Percentiles rank a stretch among this genome's conserved stretches.
phyloP scores from a whole-genome alignment of 2,113 vertebrate species.

The Alectura lathami region DNA sequence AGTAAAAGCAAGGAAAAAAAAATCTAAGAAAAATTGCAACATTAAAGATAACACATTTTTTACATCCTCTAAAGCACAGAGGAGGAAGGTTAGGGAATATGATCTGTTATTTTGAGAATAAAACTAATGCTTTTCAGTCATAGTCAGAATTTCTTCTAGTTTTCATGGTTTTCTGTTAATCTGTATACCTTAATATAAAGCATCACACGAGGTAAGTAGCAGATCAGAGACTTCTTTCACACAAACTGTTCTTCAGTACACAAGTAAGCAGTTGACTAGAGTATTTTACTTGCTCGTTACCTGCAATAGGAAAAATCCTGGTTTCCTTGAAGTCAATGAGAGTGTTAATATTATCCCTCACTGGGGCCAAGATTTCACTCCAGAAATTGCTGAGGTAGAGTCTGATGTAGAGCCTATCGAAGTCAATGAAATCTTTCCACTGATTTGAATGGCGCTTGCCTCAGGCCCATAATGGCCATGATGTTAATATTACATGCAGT shows the following conservation, averaged over 20 bases:
- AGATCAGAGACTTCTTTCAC: neutral
- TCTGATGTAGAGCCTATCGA: neutral
- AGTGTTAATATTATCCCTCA: neutral
- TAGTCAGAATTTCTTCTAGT: neutral
- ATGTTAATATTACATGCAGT: neutral
- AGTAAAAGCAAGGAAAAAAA: neutral
- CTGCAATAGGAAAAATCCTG: neutral
- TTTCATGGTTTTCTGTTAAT: neutral
- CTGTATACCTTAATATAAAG: fast-evolving
- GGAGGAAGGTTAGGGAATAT: neutral
- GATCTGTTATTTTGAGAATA: neutral
- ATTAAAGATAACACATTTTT: neutral
- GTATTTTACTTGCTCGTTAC: neutral
- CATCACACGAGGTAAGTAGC: neutral
- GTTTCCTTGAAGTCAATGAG: neutral
- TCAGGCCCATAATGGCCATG: neutral
- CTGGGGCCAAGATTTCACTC: neutral
- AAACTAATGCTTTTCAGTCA: neutral
- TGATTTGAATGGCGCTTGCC: neutral
- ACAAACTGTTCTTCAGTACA: neutral
- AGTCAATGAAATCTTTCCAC: neutral
- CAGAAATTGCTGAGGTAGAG: neutral
- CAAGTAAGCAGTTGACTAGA: neutral
- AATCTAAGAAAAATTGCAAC: neutral
- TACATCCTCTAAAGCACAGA: fast-evolving